Evolutionary conservation across 2,888 invertebrate species (phyloP).

Genomic region (Sminthurinus aureus): DNA sequence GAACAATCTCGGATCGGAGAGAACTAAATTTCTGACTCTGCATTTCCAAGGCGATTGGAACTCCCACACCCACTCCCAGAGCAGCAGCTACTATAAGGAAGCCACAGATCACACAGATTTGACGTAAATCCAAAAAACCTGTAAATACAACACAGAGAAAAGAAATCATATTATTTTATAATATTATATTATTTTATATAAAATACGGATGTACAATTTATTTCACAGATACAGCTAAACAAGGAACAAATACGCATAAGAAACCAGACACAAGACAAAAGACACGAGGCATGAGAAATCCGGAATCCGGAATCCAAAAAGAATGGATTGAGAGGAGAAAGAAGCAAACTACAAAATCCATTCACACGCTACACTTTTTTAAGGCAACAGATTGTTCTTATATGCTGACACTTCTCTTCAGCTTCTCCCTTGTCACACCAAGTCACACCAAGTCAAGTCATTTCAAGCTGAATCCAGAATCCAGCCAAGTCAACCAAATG

Average conservation of each 20-base stretch:
- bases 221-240: no score
- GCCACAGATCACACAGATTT: constrained; percentile 58
- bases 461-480: neutral
- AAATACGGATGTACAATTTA: neutral
- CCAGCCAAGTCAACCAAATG: no score
- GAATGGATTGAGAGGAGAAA: neutral
- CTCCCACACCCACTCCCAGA: constrained; percentile 52
- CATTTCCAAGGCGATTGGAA: constrained; percentile 59
- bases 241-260: no score
- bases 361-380: constrained; percentile 38
- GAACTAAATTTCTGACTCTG: constrained; percentile 56
- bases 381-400: constrained; percentile 49
- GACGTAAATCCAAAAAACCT: constrained; percentile 59
- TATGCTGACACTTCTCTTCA: constrained; percentile 32
- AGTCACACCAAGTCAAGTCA: neutral
- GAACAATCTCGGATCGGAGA: constrained; percentile 57
- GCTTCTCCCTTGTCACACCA: constrained; percentile 8
- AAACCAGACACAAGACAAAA: no score
- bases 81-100: constrained; percentile 46
- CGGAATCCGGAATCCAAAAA: neutral
- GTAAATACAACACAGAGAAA: constrained; percentile 40
- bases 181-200: no score
- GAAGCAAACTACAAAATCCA: constrained; percentile 14
- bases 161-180: neutral
- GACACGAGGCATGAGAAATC: neutral